Percentiles rank a stretch among this genome's conserved stretches.
Conservation (phyloP, 2,888 invertebrate species). For the Meteorus cinctellus region DNA sequence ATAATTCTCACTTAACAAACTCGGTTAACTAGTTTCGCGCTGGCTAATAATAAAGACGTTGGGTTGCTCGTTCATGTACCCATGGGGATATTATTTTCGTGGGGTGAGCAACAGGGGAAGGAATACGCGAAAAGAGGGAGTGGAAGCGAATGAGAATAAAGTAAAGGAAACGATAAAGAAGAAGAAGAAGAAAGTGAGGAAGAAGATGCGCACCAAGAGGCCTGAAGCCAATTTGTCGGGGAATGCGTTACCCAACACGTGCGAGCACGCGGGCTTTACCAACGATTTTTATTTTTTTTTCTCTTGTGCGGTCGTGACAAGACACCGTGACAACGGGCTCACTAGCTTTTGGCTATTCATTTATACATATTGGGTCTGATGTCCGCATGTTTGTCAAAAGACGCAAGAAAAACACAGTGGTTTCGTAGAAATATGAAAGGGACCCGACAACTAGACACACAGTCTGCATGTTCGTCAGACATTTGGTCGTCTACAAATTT, state of each 20-base stretch:
- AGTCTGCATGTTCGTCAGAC: slow-evolving; percentile 48
- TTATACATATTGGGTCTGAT: not conserved
- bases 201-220: slow-evolving; percentile 61
- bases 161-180: slow-evolving; percentile 25
- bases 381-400: slow-evolving; percentile 16
- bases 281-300: slow-evolving; percentile 30
- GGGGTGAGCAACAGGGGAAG: slow-evolving; percentile 47
- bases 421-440: slow-evolving; percentile 42
- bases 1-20: slow-evolving; percentile 73
- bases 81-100: slow-evolving; percentile 57
- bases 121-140: slow-evolving; percentile 45
- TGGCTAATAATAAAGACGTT: slow-evolving; percentile 72
- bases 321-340: slow-evolving; percentile 38
- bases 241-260: slow-evolving; percentile 71
- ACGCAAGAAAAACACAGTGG: slow-evolving; percentile 37
- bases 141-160: slow-evolving; percentile 40
- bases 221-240: slow-evolving; percentile 73
- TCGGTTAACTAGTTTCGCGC: slow-evolving; percentile 70
- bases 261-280: slow-evolving; percentile 56
- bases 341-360: slow-evolving; percentile 24
- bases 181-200: slow-evolving; percentile 45
- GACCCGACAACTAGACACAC: slow-evolving; percentile 44
- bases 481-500: slow-evolving; percentile 32
- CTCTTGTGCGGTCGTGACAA: slow-evolving; percentile 37
- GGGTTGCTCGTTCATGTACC: slow-evolving; percentile 52